A percentile compares a stretch with the other conserved stretches of the same genome.
Conservation (phyloP, 2,888 invertebrate genomes). For the Cordilura impudica region DNA sequence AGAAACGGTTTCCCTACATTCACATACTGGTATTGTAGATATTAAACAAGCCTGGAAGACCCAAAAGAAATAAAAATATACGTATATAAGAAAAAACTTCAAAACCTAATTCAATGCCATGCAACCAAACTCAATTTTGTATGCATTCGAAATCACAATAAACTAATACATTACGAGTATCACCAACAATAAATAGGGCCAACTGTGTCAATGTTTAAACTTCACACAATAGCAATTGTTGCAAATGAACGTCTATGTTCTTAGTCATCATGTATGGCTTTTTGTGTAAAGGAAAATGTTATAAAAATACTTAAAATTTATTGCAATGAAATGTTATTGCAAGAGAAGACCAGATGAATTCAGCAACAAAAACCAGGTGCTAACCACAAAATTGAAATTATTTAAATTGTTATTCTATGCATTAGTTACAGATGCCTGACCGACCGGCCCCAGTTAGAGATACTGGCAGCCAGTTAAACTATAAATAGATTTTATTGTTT, state of each 20-base stretch:
- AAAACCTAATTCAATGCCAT: constrained; percentile 42
- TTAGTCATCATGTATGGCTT: neutral
- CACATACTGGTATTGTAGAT: constrained; percentile 6
- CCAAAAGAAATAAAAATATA: neutral
- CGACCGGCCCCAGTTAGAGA: neutral
- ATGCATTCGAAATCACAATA: constrained; percentile 20
- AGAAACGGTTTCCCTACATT: neutral
- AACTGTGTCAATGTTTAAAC: constrained; percentile 23
- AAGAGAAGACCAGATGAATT: neutral
- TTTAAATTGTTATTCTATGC: constrained; percentile 7
- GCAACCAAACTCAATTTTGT: constrained; percentile 43
- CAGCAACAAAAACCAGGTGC: constrained; percentile 18
- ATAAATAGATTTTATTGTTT: neutral
- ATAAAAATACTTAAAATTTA: constrained; percentile 38
- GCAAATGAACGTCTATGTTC: neutral
- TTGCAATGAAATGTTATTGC: constrained; percentile 47
- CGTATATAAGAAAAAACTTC: constrained; percentile 7
- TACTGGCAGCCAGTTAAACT: neutral
- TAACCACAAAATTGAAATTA: constrained; percentile 32
- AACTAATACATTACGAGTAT: constrained; percentile 20
- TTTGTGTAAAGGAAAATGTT: neutral
- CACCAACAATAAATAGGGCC: neutral
- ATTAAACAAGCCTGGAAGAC: constrained; percentile 5
- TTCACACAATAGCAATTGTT: constrained; percentile 9
- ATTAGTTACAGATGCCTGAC: neutral